Conservation (phyloP, 1,140 invertebrate species). For the Nomia melanderi region DNA sequence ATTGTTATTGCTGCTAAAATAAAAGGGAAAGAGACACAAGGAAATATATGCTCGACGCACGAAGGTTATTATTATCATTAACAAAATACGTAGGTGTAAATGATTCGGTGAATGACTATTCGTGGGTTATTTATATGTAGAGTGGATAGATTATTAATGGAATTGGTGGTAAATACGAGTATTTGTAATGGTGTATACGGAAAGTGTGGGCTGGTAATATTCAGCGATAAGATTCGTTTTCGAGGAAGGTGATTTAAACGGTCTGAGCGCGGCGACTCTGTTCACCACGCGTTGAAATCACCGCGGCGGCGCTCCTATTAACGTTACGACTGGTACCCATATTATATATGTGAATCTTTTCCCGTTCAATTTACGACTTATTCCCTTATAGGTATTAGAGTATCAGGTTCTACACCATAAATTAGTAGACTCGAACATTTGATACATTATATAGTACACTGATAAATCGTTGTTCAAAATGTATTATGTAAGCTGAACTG, state of each 20-base stretch:
- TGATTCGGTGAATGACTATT: no score
- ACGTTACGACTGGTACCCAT: not conserved
- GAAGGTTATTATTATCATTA: no score
- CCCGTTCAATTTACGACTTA: not conserved
- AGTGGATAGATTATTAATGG: not conserved
- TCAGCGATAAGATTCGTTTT: not conserved
- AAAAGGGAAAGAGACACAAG: no score
- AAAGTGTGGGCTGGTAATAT: not conserved
- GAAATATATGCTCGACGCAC: no score
- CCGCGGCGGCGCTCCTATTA: not conserved
- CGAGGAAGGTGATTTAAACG: not conserved
- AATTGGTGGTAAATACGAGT: not conserved
- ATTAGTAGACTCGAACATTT: not conserved
- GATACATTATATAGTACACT: not conserved
- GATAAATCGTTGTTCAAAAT: not conserved
- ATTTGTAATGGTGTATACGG: not conserved
- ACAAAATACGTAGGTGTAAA: no score
- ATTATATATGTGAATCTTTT: not conserved
- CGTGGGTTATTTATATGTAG: not conserved
- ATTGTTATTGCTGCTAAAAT: no score
- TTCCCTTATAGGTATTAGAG: not conserved
- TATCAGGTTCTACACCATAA: not conserved
- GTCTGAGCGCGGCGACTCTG: not conserved
- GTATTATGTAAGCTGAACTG: not conserved
- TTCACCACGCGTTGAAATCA: slow-evolving; percentile 3